These are phyloP conservation scores for Decapterus maruadsi DNA, from an alignment of 2,797 vertebrate genomes.

Conservation along the genomic window DNA sequence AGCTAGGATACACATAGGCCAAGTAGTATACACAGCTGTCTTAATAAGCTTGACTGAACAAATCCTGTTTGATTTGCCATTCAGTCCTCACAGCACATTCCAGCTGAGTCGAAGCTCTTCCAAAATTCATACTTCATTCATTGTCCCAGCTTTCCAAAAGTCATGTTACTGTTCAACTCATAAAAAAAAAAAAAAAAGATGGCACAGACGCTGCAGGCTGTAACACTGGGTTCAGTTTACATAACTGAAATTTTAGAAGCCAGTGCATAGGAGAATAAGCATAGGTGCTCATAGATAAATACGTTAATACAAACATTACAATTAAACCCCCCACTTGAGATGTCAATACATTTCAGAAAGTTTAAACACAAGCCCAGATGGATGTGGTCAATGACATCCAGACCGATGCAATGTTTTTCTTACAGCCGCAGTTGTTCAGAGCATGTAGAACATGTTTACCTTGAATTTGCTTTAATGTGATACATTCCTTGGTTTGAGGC, in stretches of 20 bases:
- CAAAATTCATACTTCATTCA: not conserved
- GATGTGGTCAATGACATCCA: not conserved
- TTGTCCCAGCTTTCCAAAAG: not conserved
- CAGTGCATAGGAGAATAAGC: not conserved
- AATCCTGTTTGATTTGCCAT: conserved; percentile 7
- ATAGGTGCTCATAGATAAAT: conserved; percentile 14
- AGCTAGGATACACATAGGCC: too few species aligned
- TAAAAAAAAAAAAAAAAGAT: not conserved
- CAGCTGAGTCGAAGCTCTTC: conserved; percentile 2
- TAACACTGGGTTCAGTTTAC: conserved; percentile 21
- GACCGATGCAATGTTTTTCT: conserved; percentile 18
- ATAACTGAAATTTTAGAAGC: conserved; percentile 21
- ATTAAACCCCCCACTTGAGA: not conserved
- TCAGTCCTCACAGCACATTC: not conserved
- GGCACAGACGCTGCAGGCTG: not conserved
- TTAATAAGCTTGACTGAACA: not conserved
- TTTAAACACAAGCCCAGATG: conserved; percentile 14
- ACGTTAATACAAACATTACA: conserved; percentile 1
- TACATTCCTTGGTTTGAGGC: not conserved
- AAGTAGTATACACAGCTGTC: too few species aligned
- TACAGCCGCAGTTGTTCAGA: not conserved
- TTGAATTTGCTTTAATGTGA: not conserved
- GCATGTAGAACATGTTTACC: not conserved
- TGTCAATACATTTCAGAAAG: not conserved
- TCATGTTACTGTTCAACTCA: not conserved